Evolutionary conservation across 2,888 invertebrate species (phyloP).

Genomic region (Ichneumoninae sp.): DNA sequence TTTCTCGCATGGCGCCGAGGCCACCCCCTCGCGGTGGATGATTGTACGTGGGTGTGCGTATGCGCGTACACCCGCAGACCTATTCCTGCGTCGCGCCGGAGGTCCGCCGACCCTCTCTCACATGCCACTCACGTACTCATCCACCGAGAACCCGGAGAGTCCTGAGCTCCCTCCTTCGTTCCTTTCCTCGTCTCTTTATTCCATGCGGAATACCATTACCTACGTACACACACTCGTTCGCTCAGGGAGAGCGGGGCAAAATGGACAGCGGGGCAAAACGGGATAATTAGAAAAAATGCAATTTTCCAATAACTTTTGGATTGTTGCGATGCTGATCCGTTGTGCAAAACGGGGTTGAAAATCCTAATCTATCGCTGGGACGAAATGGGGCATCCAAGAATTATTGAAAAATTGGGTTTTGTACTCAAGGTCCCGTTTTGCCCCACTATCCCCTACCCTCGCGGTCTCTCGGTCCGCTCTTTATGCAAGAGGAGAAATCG

Average conservation of each 20-base stretch:
- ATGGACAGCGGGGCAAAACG: no score
- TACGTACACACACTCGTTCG: conserved; percentile 10
- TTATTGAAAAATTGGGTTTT: no score
- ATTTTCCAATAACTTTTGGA: no score
- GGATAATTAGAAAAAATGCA: no score
- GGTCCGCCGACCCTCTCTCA: conserved; percentile 72
- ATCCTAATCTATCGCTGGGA: no score
- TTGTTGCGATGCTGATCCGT: no score
- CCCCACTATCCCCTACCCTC: neutral
- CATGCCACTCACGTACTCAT: conserved; percentile 83
- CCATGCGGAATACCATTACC: conserved; percentile 23
- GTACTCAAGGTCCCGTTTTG: no score
- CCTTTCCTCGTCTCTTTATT: conserved; percentile 52
- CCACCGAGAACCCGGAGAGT: conserved; percentile 84
- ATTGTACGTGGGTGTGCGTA: conserved; percentile 19
- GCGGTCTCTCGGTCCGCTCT: conserved; percentile 62
- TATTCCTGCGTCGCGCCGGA: conserved; percentile 65
- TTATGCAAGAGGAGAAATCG: conserved; percentile 44
- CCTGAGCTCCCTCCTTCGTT: conserved; percentile 56
- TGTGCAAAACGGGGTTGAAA: no score
- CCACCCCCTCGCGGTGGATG: conserved; percentile 59
- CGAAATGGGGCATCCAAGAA: no score
- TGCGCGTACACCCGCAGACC: neutral
- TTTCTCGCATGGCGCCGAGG: conserved; percentile 51
- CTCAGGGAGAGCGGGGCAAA: neutral